Percentiles rank a stretch among this genome's conserved stretches.
Conservation (phyloP, 2,888 invertebrate genomes). For the Baronia brevicornis region DNA sequence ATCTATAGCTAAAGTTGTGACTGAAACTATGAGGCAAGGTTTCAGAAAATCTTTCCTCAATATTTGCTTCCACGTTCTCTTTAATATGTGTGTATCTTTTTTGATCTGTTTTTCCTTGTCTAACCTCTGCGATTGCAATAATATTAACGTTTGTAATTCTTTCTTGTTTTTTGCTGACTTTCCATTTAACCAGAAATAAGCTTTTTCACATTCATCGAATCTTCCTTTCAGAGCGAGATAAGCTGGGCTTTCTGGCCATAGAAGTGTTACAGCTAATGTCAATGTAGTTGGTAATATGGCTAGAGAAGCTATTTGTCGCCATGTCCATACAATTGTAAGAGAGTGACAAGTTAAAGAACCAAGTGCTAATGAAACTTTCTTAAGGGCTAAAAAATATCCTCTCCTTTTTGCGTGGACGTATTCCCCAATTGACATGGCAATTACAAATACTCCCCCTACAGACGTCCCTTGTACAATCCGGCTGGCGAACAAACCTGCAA, state of each 20-base stretch:
- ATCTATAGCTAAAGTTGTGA: slow-evolving; percentile 26
- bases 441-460: slow-evolving; percentile 27
- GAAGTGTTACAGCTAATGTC: slow-evolving; percentile 22
- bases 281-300: slow-evolving; percentile 15
- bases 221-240: slow-evolving; percentile 28
- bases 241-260: slow-evolving; percentile 35
- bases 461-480: slow-evolving; percentile 31
- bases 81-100: not conserved
- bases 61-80: slow-evolving; percentile 15
- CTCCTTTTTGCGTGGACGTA: slow-evolving; percentile 30
- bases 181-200: slow-evolving; percentile 33
- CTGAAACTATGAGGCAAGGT: slow-evolving; percentile 20
- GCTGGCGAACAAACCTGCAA: no score
- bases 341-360: slow-evolving; percentile 29
- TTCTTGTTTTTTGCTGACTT: slow-evolving; percentile 21
- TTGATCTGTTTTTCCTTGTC: not conserved
- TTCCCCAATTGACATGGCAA: slow-evolving; percentile 30
- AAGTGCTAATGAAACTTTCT: slow-evolving; percentile 21
- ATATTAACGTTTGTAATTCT: slow-evolving; percentile 26
- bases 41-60: slow-evolving; percentile 26
- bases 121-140: slow-evolving; percentile 21
- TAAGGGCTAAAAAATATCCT: slow-evolving; percentile 28
- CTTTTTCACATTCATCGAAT: slow-evolving; percentile 22
- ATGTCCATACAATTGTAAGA: slow-evolving; percentile 22
- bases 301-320: slow-evolving; percentile 28